Conservation (phyloP, 2,113 vertebrate species). For the Etheostoma cragini region DNA sequence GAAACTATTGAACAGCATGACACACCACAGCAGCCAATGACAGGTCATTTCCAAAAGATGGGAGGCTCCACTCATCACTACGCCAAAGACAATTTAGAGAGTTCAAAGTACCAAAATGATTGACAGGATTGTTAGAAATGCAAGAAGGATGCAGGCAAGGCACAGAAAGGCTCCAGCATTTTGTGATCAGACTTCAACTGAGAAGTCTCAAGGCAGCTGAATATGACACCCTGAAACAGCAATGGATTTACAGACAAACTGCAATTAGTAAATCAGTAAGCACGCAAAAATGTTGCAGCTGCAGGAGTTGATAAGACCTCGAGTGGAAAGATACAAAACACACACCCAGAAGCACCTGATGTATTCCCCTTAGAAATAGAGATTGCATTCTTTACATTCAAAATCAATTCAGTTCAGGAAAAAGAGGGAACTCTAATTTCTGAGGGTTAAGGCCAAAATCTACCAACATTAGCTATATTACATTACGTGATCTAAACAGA, state of each 20-base stretch:
- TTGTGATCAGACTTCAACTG: conserved; percentile 42
- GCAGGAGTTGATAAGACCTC: conserved; percentile 56
- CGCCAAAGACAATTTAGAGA: conserved; percentile 39
- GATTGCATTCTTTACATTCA: conserved; percentile 54
- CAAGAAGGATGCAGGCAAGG: conserved; percentile 63
- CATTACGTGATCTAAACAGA: conserved; percentile 61
- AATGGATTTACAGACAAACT: conserved; percentile 59
- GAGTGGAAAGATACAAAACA: conserved; percentile 66
- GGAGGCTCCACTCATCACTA: conserved; percentile 51
- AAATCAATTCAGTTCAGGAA: conserved; percentile 37
- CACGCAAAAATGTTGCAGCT: conserved; percentile 68
- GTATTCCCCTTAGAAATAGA: conserved; percentile 63
- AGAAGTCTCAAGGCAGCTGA: conserved; percentile 43
- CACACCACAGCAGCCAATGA: conserved; percentile 92
- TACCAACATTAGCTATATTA: conserved; percentile 65
- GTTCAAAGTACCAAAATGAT: conserved; percentile 50
- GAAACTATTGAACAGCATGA: conserved; percentile 94
- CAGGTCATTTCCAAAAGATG: conserved; percentile 62
- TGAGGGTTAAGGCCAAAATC: conserved; percentile 82
- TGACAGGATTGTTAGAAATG: conserved; percentile 59
- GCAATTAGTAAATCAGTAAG: conserved; percentile 61
- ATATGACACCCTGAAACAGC: conserved; percentile 57
- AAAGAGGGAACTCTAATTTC: conserved; percentile 62
- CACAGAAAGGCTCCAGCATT: conserved; percentile 72
- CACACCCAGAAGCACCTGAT: conserved; percentile 68